Evolutionary conservation across 1,140 invertebrate genomes (phyloP), one percentile per base, ranked within the genome.

Genomic region (Camponotus pennsylvanicus): DNA sequence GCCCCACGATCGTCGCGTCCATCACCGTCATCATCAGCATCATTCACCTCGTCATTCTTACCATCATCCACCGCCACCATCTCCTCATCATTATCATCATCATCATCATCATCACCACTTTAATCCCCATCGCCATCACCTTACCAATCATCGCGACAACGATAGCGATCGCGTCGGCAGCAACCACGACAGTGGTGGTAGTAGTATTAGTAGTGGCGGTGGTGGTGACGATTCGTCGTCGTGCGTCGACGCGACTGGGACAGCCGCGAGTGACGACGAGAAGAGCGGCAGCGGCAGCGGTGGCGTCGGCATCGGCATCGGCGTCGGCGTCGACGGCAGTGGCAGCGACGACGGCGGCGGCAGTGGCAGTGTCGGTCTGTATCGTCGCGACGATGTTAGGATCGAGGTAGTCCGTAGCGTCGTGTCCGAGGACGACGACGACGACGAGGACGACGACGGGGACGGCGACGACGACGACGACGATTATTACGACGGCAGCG

Each of bases 301-400:
- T 64, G 85, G 78, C 59, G 90, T 76, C 34, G 87, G 86, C 63
- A 90, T 76, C 34, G 87, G 86, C 63, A 90, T 87, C 27, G 86
- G 67, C 13, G 86, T 87, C n/a, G 89, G 88, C 37, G 86, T 67
- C 13, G 86, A 86, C n/a, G 89, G 89, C 45, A 63, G 85, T 79
- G 18, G 71, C 71, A 2, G 85, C 70, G n/a, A 55, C 75, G 66
- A 78, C 87, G 40, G 40, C 57, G 61, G 59, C 75, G 32, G 11
- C 21, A 52, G 66, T 69, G 63, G 32, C 66, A 57, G 83, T 63
- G 49, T 52, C 49, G 15, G 13, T 52, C 49, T 15, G 49, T 52
- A 52, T 15, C 49, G 18, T 15, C 49, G 1, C 13, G 49, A 52
- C 49, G 49, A 52, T 52, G 49, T 52, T 18, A 15, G 15, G 5